Conservation (phyloP, 2,113 vertebrate genomes). For the Patagioenas fasciata region DNA sequence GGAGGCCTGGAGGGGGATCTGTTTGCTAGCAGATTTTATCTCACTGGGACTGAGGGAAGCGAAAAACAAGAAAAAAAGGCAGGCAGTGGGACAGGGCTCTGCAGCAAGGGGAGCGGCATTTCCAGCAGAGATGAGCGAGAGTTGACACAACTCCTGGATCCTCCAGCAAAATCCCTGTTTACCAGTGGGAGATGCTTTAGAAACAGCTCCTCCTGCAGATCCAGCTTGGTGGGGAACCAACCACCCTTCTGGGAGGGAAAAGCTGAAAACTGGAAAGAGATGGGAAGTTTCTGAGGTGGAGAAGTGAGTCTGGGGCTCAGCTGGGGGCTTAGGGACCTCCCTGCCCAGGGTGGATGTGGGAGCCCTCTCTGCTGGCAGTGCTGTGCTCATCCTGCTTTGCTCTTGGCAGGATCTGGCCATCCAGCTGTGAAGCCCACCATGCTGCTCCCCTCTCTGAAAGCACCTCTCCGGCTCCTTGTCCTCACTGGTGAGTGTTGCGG, state of each 20-base stretch:
- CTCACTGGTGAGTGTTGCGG: conserved; percentile 63
- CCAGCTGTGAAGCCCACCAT: background rate
- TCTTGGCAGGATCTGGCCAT: background rate
- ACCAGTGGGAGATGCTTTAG: background rate
- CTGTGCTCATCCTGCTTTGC: background rate
- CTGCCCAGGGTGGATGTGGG: fast-evolving
- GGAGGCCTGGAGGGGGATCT: background rate
- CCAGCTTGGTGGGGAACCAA: background rate
- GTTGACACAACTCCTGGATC: background rate
- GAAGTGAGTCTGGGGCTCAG: background rate
- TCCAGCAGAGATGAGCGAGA: background rate
- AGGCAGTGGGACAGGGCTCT: background rate
- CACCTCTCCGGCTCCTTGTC: background rate
- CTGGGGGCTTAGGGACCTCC: background rate
- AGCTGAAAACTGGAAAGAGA: background rate
- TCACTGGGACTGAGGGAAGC: background rate
- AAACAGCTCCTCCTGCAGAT: background rate
- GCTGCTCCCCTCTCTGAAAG: background rate
- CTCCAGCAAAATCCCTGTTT: conserved; percentile 20
- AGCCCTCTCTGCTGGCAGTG: background rate
- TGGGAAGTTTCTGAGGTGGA: background rate
- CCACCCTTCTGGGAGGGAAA: background rate
- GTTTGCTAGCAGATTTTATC: conserved; percentile 34
- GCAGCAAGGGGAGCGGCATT: background rate
- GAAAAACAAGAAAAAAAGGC: background rate